Conservation (phyloP, 2,797 vertebrate species). For the Eremophila alpestris region DNA sequence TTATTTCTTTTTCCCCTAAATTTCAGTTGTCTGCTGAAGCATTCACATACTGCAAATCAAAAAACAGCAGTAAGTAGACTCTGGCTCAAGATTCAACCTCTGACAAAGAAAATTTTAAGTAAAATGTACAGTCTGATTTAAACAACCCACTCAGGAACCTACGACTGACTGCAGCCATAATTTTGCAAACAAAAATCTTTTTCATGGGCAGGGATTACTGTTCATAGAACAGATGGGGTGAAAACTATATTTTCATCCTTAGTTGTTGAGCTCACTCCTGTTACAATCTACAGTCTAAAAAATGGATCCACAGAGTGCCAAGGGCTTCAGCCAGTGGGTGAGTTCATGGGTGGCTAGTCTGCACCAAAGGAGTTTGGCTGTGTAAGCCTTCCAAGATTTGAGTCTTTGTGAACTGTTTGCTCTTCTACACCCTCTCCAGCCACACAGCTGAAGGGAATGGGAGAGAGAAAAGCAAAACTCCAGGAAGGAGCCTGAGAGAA, state of each 20-base stretch:
- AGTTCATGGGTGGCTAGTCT: slow-evolving; percentile 16
- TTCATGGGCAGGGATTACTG: neutral
- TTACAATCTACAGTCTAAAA: neutral
- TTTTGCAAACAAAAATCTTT: neutral
- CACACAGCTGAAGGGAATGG: neutral
- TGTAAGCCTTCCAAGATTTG: neutral
- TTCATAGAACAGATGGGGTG: neutral
- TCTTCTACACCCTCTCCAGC: slow-evolving; percentile 35
- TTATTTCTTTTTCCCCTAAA: neutral
- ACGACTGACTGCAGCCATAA: neutral
- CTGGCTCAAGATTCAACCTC: neutral
- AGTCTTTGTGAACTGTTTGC: neutral
- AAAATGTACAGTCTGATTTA: neutral
- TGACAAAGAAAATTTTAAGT: neutral
- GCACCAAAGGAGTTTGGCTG: neutral
- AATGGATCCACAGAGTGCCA: neutral
- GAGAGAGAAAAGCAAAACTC: slow-evolving; percentile 29
- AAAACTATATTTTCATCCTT: neutral
- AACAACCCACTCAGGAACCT: neutral
- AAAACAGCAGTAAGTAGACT: neutral
- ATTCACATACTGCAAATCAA: neutral
- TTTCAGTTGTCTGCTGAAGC: neutral
- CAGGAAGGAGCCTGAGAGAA: slow-evolving; percentile 63
- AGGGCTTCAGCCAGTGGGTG: neutral
- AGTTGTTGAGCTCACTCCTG: neutral